Base-by-base conservation (phyloP, 2,888 invertebrate species). In the Drosophila sordidapex region DNA sequence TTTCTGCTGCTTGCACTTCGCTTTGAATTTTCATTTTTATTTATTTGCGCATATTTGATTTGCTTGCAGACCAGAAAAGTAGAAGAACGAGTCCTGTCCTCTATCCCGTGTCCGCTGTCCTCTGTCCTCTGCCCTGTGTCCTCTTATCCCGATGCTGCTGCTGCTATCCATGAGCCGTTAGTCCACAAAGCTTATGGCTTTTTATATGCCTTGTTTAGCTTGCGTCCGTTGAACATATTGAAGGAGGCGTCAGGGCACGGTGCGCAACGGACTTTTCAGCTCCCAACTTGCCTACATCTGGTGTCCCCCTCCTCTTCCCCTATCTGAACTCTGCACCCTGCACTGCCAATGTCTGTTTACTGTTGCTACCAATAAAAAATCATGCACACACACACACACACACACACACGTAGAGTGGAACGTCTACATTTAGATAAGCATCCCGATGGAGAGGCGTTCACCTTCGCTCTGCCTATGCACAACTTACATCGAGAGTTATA, bases 1-100 rank as follows among this genome's bases (percentile, higher is more conserved):
- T 75, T 70, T 66, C 63, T 64, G 60, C 65, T 82, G 70, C 72
- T 83, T 79, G 78, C 78, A 79, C 74, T 70, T 70, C 58, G 82
- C 79, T 83, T 86, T 84, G 89, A 85, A 82, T 84, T 89, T 85
- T 85, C 82, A 89, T 85, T 89, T 85, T 85, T 85, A 85, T 85
- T 85, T 85, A 85, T 85, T 85, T 85, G 89, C 88, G 85, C 85
- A 85, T 85, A 89, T 89, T 89, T 85, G 89, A 85, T 89, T 89
- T 80, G 85, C 70, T 52, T 46, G 65, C 57, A 71, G 70, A 35
- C 36, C 29, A 33, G 35, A 29, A 36, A 52, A 43, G 63, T 60
- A 25, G 15, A 46, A 46, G 25, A 15, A 46, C 21, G 46, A 46
- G 15, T 25, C 4, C 8, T 25, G 21, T 15, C 46, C 46, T 46